Base-by-base conservation (phyloP, 2,797 vertebrate species). In the Sebastes taczanowskii region DNA sequence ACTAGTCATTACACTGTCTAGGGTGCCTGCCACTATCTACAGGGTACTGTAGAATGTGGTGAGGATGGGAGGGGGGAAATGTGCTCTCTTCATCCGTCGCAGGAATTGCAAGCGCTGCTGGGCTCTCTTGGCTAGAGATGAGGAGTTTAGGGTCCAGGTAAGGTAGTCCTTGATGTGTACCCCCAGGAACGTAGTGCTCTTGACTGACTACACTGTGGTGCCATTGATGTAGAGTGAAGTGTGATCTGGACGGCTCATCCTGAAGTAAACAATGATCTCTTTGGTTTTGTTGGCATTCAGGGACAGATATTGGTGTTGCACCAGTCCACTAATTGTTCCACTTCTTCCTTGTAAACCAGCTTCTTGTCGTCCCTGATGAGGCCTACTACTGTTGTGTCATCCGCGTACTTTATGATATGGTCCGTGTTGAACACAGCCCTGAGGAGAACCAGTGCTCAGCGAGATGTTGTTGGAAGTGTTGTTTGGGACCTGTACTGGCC, bases 161-260 rank as follows among this genome's bases (percentile, higher is more conserved):
- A 55, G 22, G 53, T 55, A 11, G 10, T 55, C n/a, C 11, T 22
- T 55, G 9, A 55, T 55, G 53, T 55, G 53, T 11, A 23, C 22
- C 22, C 22, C 22, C n/a, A 55, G n/a, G 10, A 6, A 55, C 52
- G 11, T 22, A 22, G 10, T 55, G 5, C 52, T 23, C n/a, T 55
- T 55, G 9, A 55, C n/a, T 18, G 20, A 22, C n/a, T 55, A 2
- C 52, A 55, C 52, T 22, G 52, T 22, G 9, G 52, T 22, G n/a
- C n/a, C 20, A 22, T 23, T 55, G 52, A 55, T 55, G 52, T 11
- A 55, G n/a, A 23, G n/a, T 22, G 52, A 0, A 0, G n/a, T 55
- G 9, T 11, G 52, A 0, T 52, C 8, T 52, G 49, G 20, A 52
- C 20, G 20, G n/a, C n/a, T 55, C 16, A 0, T 22, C 10, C 0